Base-by-base conservation (phyloP, 64 coral and sea anemone species). In the Catalaphyllia jardinei region DNA sequence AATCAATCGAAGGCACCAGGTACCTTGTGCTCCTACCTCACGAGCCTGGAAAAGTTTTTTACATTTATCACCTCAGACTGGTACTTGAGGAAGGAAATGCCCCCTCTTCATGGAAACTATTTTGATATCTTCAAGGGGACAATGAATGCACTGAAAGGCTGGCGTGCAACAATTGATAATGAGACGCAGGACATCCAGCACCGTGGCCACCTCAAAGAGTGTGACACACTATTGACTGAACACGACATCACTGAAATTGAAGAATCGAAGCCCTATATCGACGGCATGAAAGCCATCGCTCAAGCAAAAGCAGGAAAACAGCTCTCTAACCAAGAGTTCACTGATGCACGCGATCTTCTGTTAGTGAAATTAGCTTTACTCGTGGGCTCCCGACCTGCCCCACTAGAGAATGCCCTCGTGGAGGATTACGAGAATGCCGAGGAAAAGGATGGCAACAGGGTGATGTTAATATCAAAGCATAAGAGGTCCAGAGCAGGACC, bases 401-500 rank as follows among this genome's bases (percentile, higher is more conserved):
- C 85, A 13, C 15, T 87, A 10, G 69, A 87, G 14, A 87, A 87
- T 30, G 50, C 69, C 8, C 11, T 33, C 2, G 4, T 87, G 0
- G 1, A 30, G 11, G 5, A 87, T 20, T 74, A 74, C 25, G 0
- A 52, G 0, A 54, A 11, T 8, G 67, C 69, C 8, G 0, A 57
- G 20, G 39, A 14, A 8, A 27, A 33, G 0, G 67, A 73, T 2
- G 62, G 83, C 2, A 86, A 86, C 83, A 72, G 28, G 2, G 52
- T 55, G 18, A 89, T 89, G 19, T 60, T 78, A 24, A 62, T 89
- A 4, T 27, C 87, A 0, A 78, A 79, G n/a, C 75, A 79, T 30
- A 79, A 89, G 38, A 0, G 87, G 0, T 63, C 87, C 1, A 89
- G 71, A 24, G 71, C 79, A 12, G 87, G 87, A 10, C 87, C 75